These are phyloP conservation scores for Argynnis bischoffii DNA, from an alignment of 2,888 invertebrate species.

Conservation along the genomic window DNA sequence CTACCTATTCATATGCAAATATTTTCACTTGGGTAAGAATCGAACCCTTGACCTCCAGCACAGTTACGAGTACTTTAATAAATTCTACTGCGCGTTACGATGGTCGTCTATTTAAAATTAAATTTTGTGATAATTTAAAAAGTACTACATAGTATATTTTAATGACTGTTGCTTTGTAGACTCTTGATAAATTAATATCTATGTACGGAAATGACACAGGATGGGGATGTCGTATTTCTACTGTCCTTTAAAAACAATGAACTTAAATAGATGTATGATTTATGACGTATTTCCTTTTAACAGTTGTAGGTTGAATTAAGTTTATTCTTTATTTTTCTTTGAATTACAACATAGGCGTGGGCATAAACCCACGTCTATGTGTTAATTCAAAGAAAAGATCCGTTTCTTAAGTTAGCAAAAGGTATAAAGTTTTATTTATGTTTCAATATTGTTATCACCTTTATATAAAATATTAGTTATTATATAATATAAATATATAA, in stretches of 20 bases:
- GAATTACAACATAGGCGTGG: background rate
- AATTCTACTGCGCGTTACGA: too few species aligned
- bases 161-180: background rate
- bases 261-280: conserved; percentile 15
- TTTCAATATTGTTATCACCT: too few species aligned
- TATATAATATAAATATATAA: too few species aligned
- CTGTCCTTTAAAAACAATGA: conserved; percentile 14
- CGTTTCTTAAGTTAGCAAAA: too few species aligned
- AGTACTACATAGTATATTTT: background rate
- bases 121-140: too few species aligned
- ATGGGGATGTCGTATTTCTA: conserved; percentile 32
- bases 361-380: background rate
- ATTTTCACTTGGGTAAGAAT: too few species aligned
- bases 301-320: background rate
- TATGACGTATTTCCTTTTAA: conserved; percentile 10
- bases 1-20: too few species aligned
- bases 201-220: conserved; percentile 25
- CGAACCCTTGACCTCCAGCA: too few species aligned
- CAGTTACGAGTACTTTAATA: too few species aligned
- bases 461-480: too few species aligned
- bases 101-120: too few species aligned
- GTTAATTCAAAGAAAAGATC: background rate
- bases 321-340: background rate
- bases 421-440: too few species aligned
- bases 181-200: conserved; percentile 21